Conservation (phyloP, 92 coral and sea anemone species). For the Epizoanthus illoricatus region DNA sequence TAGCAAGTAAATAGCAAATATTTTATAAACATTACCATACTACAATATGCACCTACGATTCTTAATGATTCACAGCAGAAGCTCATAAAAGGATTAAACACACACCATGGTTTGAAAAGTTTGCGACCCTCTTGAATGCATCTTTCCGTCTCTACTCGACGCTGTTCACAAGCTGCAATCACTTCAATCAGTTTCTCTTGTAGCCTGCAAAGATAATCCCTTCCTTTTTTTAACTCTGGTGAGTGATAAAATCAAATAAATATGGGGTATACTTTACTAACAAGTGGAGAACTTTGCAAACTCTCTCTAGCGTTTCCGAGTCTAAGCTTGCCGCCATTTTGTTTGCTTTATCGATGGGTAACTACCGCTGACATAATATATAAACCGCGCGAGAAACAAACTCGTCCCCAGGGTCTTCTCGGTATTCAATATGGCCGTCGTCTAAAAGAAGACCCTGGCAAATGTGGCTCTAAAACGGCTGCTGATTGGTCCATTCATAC, state of each 20-base stretch:
- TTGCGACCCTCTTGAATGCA: slow-evolving; percentile 32
- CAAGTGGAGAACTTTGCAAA: slow-evolving; percentile 24
- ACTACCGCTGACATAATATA: slow-evolving; percentile 15
- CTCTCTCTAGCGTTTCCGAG: slow-evolving; percentile 4
- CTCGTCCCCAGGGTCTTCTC: too few relatives aligned
- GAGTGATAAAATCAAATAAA: neutral
- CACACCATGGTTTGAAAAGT: slow-evolving; percentile 40
- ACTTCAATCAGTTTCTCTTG: slow-evolving; percentile 21
- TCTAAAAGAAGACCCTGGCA: too few relatives aligned
- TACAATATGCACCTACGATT: neutral
- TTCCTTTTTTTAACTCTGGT: neutral
- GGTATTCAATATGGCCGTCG: too few relatives aligned
- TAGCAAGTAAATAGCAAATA: neutral
- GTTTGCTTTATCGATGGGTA: neutral
- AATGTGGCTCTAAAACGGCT: too few relatives aligned
- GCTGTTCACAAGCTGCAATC: slow-evolving; percentile 17
- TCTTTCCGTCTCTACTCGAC: slow-evolving; percentile 16
- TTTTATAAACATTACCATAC: neutral
- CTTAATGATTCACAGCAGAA: neutral
- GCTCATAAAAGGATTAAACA: neutral
- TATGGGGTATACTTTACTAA: neutral
- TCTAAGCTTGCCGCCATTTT: slow-evolving; percentile 43
- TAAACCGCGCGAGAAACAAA: neutral
- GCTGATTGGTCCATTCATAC: too few relatives aligned
- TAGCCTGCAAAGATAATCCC: neutral